Conservation (phyloP, 2,888 invertebrate species). For the Callyntrura sp. region DNA sequence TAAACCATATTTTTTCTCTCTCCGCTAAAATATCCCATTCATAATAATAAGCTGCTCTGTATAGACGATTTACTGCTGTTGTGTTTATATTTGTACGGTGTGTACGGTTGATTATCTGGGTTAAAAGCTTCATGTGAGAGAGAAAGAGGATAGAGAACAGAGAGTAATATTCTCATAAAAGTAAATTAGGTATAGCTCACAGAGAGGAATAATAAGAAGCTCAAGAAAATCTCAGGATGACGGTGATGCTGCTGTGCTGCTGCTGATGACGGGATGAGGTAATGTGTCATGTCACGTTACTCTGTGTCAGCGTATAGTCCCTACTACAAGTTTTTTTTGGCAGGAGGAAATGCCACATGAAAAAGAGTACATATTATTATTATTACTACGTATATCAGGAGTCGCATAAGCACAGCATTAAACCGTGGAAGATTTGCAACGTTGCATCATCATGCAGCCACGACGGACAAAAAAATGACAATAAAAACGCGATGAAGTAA, state of each 20-base stretch:
- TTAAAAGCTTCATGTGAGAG: background rate
- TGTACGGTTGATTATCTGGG: background rate
- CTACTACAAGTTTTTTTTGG: constrained; percentile 17
- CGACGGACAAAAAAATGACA: constrained; percentile 17
- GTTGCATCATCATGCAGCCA: constrained; percentile 11
- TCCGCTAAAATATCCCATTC: background rate
- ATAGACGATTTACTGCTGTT: background rate
- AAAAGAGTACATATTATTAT: constrained; percentile 4
- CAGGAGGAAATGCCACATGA: constrained; percentile 21
- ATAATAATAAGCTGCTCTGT: background rate
- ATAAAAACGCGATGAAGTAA: constrained; percentile 36
- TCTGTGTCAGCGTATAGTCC: constrained; percentile 31
- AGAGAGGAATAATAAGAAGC: background rate
- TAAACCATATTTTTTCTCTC: background rate
- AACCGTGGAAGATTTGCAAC: background rate
- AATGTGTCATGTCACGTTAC: constrained; percentile 54
- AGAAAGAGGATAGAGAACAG: background rate
- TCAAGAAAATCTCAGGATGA: constrained; percentile 1
- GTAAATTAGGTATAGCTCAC: background rate
- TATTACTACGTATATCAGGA: background rate
- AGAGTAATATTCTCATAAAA: constrained; percentile 51
- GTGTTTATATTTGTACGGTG: background rate
- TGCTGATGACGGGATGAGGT: constrained; percentile 37
- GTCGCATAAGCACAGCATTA: background rate
- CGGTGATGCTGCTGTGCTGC: background rate